Base-by-base conservation (phyloP, 1,140 invertebrate genomes). In the Pararge aegeria region DNA sequence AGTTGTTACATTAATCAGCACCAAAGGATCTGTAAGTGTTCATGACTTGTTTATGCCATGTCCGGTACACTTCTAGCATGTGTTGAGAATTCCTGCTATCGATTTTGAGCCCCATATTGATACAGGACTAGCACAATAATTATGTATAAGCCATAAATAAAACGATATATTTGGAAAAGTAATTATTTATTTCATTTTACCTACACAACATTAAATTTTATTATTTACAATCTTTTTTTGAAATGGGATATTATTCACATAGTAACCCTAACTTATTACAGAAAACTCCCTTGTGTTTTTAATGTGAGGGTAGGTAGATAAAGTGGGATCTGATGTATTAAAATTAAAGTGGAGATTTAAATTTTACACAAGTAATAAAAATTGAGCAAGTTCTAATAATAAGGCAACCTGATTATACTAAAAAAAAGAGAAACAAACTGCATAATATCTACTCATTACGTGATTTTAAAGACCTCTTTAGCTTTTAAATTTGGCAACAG, bases 121-220 rank as follows among this genome's bases (percentile, higher is more conserved):
- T 66, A 59, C 74, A 80, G 78, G 70, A 73, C 59, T 70, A 82
- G 83, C 76, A 83, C 78, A 77, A 76, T 73, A 77, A 76, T 73
- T 71, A 68, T 71, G 56, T 66, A 72, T 78, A 82, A 77, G 75
- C 75, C 52, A 65, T 64, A 75, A 81, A 81, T 80, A 83, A 89
- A 86, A 80, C 55, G 34, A 70, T 66, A 79, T 78, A 70, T 79
- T 82, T 80, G 73, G 66, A 78, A 80, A 82, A 61, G 63, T 68
- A 38, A 67, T 71, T 78, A 66, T 78, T 80, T 68, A 78, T 76
- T 81, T 66, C 61, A 52, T 21, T 48, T 57, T 34, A 34, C 38
- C 38, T 42, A 42, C 16, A 42, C 38, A 42, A 16, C 38, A 38
- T 42, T 18, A 10, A 42, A 12, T 12, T n/a, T 7, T 34, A 34